These are phyloP conservation scores for Orchestes rusci DNA, from an alignment of 2,888 invertebrate genomes.

Conservation along the genomic window DNA sequence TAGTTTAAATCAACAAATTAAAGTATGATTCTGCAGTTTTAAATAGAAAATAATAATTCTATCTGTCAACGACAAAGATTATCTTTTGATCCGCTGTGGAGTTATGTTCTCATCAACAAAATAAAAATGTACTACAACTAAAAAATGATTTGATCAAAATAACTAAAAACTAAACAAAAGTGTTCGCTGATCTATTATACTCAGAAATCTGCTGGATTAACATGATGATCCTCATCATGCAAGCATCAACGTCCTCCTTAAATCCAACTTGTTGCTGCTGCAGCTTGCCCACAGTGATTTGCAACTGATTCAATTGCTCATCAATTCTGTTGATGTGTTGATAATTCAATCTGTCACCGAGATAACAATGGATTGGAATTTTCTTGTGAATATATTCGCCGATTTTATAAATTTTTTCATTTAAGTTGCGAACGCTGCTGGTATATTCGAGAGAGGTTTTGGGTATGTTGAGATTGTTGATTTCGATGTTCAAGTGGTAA, in stretches of 20 bases:
- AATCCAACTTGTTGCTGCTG: slow-evolving; percentile 21
- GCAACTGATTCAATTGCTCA: slow-evolving; percentile 29
- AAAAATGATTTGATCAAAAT: no score
- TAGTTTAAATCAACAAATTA: no score
- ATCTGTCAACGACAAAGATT: no score
- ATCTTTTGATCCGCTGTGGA: no score
- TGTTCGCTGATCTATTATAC: slow-evolving; percentile 4
- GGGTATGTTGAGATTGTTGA: slow-evolving; percentile 15
- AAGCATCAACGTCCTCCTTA: slow-evolving; percentile 22
- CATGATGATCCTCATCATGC: slow-evolving; percentile 24
- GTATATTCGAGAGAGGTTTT: slow-evolving; percentile 9
- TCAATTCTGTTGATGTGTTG: slow-evolving; percentile 26
- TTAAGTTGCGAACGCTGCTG: slow-evolving; percentile 19
- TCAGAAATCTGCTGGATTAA: slow-evolving; percentile 21
- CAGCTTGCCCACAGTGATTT: slow-evolving; percentile 27
- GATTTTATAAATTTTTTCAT: slow-evolving; percentile 17
- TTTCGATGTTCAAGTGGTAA: slow-evolving; percentile 12
- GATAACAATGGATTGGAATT: slow-evolving; percentile 9
- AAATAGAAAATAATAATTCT: no score
- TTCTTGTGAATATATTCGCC: slow-evolving; percentile 19
- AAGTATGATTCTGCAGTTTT: no score
- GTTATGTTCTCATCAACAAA: no score
- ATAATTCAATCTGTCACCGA: slow-evolving; percentile 9
- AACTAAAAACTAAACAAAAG: slow-evolving; percentile 10
- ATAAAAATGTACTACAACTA: no score